phyloP scores from a whole-genome alignment of 2,888 invertebrate genomes.

The Oxycera nigricornis region DNA sequence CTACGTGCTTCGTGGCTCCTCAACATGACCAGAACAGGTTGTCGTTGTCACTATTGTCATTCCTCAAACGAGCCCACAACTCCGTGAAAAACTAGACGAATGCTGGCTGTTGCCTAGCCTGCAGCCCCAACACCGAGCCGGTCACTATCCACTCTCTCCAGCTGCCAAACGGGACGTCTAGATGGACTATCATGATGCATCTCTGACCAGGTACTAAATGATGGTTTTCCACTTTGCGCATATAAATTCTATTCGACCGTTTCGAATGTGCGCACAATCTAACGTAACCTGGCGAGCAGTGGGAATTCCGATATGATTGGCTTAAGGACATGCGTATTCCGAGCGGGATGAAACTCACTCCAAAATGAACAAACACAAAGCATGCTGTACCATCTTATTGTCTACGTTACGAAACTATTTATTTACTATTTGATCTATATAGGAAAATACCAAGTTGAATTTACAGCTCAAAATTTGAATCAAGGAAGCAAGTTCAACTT shows the following conservation, averaged over 20 bases:
- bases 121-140: background rate
- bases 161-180: background rate
- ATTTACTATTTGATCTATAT: too few relatives aligned
- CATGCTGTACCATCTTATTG: too few relatives aligned
- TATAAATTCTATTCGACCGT: constrained; percentile 34
- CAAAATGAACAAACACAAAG: too few relatives aligned
- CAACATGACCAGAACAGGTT: constrained; percentile 33
- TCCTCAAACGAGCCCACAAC: constrained; percentile 14
- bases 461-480: too few relatives aligned
- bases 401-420: too few relatives aligned
- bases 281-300: background rate
- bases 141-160: background rate
- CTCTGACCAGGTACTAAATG: constrained; percentile 27
- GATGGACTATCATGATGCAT: constrained; percentile 13
- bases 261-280: constrained; percentile 32
- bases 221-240: constrained; percentile 34
- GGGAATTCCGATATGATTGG: background rate
- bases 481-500: too few relatives aligned
- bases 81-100: background rate
- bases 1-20: constrained; percentile 18
- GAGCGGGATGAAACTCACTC: too few relatives aligned
- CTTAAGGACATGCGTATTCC: background rate
- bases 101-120: background rate
- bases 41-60: constrained; percentile 38
- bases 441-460: too few relatives aligned